Conservation (phyloP, 2,113 vertebrate species). For the Sander lucioperca region DNA sequence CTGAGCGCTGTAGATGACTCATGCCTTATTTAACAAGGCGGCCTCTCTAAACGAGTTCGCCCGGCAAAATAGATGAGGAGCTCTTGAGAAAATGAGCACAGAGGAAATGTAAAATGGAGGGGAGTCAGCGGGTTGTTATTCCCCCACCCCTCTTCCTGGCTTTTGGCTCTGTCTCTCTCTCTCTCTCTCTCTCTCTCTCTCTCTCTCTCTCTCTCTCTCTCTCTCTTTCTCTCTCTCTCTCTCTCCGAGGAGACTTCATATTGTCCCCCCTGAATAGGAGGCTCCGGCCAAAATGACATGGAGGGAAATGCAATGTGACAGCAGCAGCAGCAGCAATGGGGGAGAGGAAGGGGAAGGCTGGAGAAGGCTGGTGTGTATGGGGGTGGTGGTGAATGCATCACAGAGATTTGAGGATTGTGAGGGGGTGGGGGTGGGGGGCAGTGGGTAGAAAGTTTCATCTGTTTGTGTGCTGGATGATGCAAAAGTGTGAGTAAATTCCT, state of each 20-base stretch:
- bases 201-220: too few species aligned
- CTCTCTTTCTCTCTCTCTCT: too few species aligned
- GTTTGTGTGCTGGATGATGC: constrained; percentile 15
- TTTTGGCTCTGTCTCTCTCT: too few species aligned
- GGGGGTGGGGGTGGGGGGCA: neutral
- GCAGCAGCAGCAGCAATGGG: constrained; percentile 71
- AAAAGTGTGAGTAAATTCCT: constrained; percentile 10
- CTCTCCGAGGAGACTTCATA: constrained; percentile 61
- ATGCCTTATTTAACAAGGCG: constrained; percentile 68
- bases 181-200: too few species aligned
- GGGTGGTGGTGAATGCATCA: constrained; percentile 1
- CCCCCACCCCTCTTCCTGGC: neutral
- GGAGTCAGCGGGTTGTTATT: constrained; percentile 49
- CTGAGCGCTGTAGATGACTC: constrained; percentile 60
- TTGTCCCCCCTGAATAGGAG: constrained; percentile 51
- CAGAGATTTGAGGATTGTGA: constrained; percentile 15
- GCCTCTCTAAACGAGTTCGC: constrained; percentile 49
- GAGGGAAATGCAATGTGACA: constrained; percentile 85
- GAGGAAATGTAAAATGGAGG: constrained; percentile 70
- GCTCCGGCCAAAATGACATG: constrained; percentile 69
- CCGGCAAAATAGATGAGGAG: constrained; percentile 59
- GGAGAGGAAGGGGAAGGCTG: neutral
- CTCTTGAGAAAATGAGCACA: constrained; percentile 68
- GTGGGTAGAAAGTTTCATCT: neutral
- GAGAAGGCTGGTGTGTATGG: neutral